phyloP scores from a whole-genome alignment of 2,797 vertebrate genomes.

The Amblyopsis hoosieri region DNA sequence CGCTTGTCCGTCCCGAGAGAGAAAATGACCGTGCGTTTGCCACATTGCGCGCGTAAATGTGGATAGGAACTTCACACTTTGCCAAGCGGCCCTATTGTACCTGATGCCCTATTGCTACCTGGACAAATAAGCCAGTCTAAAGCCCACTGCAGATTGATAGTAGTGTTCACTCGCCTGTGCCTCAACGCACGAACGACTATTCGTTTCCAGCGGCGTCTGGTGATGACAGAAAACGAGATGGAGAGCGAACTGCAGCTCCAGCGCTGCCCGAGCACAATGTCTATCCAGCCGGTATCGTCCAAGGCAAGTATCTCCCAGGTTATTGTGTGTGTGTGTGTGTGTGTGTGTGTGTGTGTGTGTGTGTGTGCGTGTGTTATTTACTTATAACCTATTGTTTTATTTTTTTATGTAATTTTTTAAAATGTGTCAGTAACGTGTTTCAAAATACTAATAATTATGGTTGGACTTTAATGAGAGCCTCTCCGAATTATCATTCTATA shows the following conservation, averaged over 20 bases:
- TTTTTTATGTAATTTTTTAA: too few species aligned
- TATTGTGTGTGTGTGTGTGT: too few species aligned
- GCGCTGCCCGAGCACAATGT: constrained; percentile 77
- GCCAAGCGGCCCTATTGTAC: neutral
- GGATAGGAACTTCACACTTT: constrained; percentile 30
- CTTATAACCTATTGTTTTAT: too few species aligned
- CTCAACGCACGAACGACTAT: neutral
- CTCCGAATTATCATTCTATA: too few species aligned
- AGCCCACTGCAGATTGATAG: constrained; percentile 15
- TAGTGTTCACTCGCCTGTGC: constrained; percentile 3
- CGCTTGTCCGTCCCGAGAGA: constrained; percentile 17
- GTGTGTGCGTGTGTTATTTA: too few species aligned
- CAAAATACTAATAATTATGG: too few species aligned
- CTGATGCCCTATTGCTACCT: neutral
- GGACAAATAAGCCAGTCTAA: constrained; percentile 14
- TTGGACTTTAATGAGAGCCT: too few species aligned
- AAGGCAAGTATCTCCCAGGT: constrained; percentile 78
- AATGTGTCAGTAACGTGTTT: too few species aligned
- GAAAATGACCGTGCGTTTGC: constrained; percentile 25
- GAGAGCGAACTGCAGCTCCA: constrained; percentile 83
- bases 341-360: too few species aligned
- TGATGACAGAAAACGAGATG: constrained; percentile 87
- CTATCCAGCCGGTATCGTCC: constrained; percentile 79
- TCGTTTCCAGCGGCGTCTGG: neutral
- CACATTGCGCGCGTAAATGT: constrained; percentile 44